Evolutionary conservation across 2,797 vertebrate genomes (phyloP).

Genomic region (Eleutherodactylus coqui): DNA sequence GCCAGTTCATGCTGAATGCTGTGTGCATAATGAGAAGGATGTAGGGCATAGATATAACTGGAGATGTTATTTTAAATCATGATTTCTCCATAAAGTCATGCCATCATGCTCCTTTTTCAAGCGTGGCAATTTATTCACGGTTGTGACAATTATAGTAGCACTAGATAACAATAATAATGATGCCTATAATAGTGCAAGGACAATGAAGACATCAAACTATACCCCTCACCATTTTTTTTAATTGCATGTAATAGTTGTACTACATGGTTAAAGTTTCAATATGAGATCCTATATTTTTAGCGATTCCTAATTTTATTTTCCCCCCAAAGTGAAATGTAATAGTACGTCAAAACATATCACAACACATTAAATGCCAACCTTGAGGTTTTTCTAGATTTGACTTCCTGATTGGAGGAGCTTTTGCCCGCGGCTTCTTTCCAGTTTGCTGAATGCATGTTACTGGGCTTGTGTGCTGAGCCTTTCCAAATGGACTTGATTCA

Average conservation of each 20-base stretch:
- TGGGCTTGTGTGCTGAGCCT: slow-evolving; percentile 67
- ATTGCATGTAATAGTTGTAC: too few species aligned
- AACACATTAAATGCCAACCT: slow-evolving; percentile 73
- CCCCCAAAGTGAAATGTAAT: neutral
- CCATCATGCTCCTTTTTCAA: neutral
- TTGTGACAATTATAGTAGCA: neutral
- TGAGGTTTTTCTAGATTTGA: slow-evolving; percentile 83
- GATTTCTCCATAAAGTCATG: neutral
- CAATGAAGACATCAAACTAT: too few species aligned
- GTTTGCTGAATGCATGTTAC: slow-evolving; percentile 77
- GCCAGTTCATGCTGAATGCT: neutral
- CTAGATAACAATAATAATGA: neutral
- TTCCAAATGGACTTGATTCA: slow-evolving; percentile 76
- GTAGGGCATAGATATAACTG: neutral
- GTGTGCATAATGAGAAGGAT: neutral
- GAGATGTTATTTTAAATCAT: neutral
- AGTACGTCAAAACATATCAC: slow-evolving; percentile 31
- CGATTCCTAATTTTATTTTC: neutral
- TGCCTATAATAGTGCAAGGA: too few species aligned
- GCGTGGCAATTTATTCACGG: neutral
- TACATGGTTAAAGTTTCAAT: too few species aligned
- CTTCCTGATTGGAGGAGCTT: slow-evolving; percentile 73
- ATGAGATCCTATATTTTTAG: neutral
- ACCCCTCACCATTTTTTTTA: too few species aligned
- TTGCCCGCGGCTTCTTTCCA: slow-evolving; percentile 77